Conservation (phyloP, 2,888 invertebrate species). For the Nymphalis c-album region DNA sequence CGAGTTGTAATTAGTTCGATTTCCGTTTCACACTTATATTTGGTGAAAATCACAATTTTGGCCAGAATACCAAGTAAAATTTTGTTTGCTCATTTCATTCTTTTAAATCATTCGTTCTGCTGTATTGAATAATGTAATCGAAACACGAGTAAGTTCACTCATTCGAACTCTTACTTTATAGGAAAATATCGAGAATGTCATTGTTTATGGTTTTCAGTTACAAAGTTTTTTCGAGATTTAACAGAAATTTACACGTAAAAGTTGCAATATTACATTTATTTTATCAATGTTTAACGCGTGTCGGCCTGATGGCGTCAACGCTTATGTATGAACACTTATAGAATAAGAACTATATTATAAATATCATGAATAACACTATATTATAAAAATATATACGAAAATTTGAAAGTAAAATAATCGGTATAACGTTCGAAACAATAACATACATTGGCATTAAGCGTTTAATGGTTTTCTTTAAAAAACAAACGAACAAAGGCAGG, state of each 20-base stretch:
- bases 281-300: too few relatives aligned
- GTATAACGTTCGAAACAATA: constrained; percentile 9
- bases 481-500: constrained; percentile 42
- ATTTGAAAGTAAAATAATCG: not conserved
- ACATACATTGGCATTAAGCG: constrained; percentile 29
- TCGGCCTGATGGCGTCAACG: too few relatives aligned
- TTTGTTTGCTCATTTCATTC: not conserved
- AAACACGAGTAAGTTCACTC: too few relatives aligned
- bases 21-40: not conserved
- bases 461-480: constrained; percentile 36
- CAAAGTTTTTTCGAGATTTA: too few relatives aligned
- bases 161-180: too few relatives aligned
- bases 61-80: not conserved
- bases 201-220: too few relatives aligned
- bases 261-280: too few relatives aligned
- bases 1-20: constrained; percentile 1
- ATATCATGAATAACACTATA: too few relatives aligned
- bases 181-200: too few relatives aligned
- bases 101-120: not conserved
- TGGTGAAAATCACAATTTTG: not conserved
- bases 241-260: too few relatives aligned
- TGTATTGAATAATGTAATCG: not conserved
- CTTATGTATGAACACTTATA: too few relatives aligned
- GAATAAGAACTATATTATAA: too few relatives aligned
- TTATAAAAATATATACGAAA: not conserved